phyloP scores from a whole-genome alignment of 2,113 vertebrate species.

The Mirounga angustirostris region DNA sequence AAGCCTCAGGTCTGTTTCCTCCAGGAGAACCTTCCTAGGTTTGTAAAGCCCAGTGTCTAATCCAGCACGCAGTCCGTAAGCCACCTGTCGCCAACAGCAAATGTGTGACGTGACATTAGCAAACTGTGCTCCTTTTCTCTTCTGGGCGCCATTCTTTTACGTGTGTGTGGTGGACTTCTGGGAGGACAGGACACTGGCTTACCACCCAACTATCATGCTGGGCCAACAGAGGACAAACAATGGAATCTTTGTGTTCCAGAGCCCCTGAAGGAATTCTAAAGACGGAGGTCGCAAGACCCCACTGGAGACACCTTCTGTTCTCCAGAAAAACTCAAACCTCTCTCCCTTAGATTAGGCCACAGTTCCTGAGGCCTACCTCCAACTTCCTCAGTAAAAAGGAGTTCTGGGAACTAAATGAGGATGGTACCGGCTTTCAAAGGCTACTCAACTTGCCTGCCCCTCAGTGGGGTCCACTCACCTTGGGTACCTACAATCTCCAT shows the following conservation, averaged over 20 bases:
- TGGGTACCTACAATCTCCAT: slow-evolving; percentile 99
- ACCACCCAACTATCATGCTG: not conserved
- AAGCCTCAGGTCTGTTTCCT: not conserved
- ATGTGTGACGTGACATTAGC: not conserved
- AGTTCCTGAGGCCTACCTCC: not conserved
- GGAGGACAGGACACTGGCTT: not conserved
- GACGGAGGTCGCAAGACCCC: not conserved
- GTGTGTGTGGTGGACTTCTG: not conserved
- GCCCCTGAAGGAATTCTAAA: not conserved
- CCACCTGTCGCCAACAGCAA: not conserved
- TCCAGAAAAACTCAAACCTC: not conserved
- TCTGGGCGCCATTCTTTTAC: not conserved
- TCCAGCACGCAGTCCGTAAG: not conserved
- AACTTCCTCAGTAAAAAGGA: not conserved
- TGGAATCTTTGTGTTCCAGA: not conserved
- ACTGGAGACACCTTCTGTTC: not conserved
- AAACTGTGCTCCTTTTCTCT: too few species aligned
- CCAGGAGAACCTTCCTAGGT: not conserved
- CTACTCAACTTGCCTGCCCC: accelerated
- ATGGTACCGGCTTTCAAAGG: not conserved
- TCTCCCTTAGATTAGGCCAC: not conserved
- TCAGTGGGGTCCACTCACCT: slow-evolving; percentile 87
- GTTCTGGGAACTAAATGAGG: not conserved
- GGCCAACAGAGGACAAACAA: not conserved
- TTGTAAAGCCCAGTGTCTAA: not conserved